phyloP scores from a whole-genome alignment of 2,113 vertebrate species.

The Neogale vison region DNA sequence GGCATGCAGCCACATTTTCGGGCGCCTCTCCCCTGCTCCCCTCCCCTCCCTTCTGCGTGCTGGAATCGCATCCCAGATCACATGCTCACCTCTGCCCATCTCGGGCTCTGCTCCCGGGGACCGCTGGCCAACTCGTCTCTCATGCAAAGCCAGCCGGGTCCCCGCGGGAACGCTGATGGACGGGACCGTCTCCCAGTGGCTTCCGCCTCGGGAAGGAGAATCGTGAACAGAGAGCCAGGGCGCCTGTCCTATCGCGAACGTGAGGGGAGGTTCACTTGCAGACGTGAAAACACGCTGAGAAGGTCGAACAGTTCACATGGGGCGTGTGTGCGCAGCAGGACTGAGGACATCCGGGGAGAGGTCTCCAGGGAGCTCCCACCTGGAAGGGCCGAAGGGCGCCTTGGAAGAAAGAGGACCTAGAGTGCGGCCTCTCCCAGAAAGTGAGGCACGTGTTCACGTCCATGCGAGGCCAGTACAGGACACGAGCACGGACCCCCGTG shows the following conservation, averaged over 20 bases:
- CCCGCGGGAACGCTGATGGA: not conserved
- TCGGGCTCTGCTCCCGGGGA: not conserved
- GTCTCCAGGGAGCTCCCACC: not conserved
- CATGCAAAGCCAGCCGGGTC: not conserved
- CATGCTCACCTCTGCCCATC: not conserved
- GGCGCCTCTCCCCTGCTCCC: not conserved
- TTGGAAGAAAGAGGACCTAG: not conserved
- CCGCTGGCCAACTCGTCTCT: too few relatives aligned
- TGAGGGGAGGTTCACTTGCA: not conserved
- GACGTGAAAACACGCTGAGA: not conserved
- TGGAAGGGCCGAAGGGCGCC: not conserved
- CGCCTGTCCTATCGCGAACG: not conserved
- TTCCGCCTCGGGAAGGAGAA: not conserved
- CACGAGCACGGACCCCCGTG: rapidly evolving
- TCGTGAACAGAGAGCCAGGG: not conserved
- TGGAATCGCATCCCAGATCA: not conserved
- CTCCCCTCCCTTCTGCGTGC: not conserved
- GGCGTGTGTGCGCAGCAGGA: rapidly evolving
- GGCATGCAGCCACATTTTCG: rapidly evolving
- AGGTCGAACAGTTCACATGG: not conserved
- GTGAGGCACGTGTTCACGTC: not conserved
- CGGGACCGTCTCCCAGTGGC: not conserved
- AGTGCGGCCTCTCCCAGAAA: not conserved
- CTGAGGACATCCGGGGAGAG: not conserved
- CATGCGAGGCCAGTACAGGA: rapidly evolving